Conservation (phyloP, 2,797 vertebrate species). For the Cottoperca gobio region DNA sequence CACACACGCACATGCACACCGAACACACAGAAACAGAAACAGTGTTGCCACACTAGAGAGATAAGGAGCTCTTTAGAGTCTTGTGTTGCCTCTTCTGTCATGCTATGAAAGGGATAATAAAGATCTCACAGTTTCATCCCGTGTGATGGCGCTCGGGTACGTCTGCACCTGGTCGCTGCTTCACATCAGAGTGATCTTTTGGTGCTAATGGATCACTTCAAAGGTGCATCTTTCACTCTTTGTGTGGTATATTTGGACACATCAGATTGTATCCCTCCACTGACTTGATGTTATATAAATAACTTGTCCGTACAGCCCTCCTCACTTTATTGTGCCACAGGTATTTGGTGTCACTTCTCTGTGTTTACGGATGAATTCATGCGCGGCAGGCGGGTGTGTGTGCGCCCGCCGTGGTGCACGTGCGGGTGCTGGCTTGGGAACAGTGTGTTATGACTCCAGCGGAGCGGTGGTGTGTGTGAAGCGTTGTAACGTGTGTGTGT, state of each 20-base stretch:
- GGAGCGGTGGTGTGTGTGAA: conserved; percentile 64
- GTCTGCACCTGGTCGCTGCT: conserved; percentile 66
- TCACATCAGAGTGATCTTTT: conserved; percentile 42
- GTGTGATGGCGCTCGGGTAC: conserved; percentile 58
- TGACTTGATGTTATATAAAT: conserved; percentile 18
- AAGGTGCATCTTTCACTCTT: conserved; percentile 35
- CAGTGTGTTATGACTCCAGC: conserved; percentile 64
- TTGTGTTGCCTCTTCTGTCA: conserved; percentile 59
- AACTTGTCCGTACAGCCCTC: conserved; percentile 22
- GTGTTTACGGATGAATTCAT: conserved; percentile 49
- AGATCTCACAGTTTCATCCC: conserved; percentile 65
- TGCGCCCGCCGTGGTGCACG: conserved; percentile 11
- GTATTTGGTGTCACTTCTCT: conserved; percentile 47
- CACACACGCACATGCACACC: background rate
- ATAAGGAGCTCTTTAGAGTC: conserved; percentile 70
- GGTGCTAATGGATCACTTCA: conserved; percentile 42
- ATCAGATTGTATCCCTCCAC: background rate
- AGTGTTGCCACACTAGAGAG: conserved; percentile 46
- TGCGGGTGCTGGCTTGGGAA: conserved; percentile 43
- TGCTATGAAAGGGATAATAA: conserved; percentile 69
- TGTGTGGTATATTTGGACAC: conserved; percentile 1
- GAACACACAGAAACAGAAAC: too few relatives aligned
- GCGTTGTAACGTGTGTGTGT: conserved; percentile 58
- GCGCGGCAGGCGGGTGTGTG: conserved; percentile 39
- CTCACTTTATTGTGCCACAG: conserved; percentile 32